Evolutionary conservation across 2,113 vertebrate species (phyloP), one percentile per base, ranked within the genome.

Genomic region (Phrynosoma platyrhinos): DNA sequence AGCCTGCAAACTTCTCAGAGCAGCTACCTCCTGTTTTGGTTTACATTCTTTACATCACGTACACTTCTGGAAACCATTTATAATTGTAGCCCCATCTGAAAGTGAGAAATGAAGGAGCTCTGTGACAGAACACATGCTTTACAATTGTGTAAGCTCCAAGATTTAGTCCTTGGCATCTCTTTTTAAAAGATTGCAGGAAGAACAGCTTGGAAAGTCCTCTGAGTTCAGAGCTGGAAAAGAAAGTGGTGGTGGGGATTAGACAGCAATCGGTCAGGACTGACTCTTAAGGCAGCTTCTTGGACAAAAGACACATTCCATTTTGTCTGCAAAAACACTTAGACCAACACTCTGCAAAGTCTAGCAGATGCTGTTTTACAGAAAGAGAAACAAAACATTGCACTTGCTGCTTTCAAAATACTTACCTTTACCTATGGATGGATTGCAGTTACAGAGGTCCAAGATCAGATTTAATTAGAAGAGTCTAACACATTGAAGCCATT

Each of bases 351-450:
- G 30, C 20, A 18, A 71, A 83, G 14, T 36, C 1, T 20, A 25
- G 18, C 23, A 2, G n/a, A 23, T 66, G 9, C 30, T 27, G 2
- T 62, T 76, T 82, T 75, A 69, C 3, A 27, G 21, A 68, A 77
- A 20, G n/a, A 68, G 14, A 77, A 72, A 36, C 18, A 78, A 0
- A 3, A 58, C 2, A 0, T 9, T 1, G 5, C 1, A 36, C 36
- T 36, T 3, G 25, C 2, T 12, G 52, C 32, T 72, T 53, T 1
- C 62, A 23, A 66, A 83, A n/a, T 83, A 95, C 94, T 94, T 92
- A 96, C 87, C 1, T 10, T 68, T 81, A 89, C 0, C 8, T 69
- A 40, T 80, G 76, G 85, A 91, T 71, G 10, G 21, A 14, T 55
- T 27, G 12, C 1, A 82, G 42, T 21, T 77, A 21, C 62, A 84